Evolutionary conservation across 1,140 invertebrate species (phyloP).

Genomic region (Thaumetopoea pityocampa): DNA sequence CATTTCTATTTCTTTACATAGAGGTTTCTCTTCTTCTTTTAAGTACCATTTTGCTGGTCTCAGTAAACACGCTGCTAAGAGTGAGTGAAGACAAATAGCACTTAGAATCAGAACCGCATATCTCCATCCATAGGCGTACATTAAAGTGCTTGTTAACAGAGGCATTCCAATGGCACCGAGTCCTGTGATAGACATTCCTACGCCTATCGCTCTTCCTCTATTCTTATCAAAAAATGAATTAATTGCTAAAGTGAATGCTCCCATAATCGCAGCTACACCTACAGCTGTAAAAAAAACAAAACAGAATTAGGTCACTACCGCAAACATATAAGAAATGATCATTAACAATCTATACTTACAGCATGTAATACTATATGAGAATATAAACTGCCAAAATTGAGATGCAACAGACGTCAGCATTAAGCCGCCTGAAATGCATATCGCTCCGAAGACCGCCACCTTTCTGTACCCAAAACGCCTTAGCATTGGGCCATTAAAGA

Average conservation of each 20-base stretch:
- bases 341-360: conserved; percentile 72
- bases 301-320: too few species aligned
- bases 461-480: conserved; percentile 77
- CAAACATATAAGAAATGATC: conserved; percentile 6
- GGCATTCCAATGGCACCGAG: conserved; percentile 73
- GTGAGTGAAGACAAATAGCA: conserved; percentile 75
- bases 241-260: conserved; percentile 71
- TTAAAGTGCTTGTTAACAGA: conserved; percentile 65
- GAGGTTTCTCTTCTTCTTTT: conserved; percentile 59
- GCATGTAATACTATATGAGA: conserved; percentile 80
- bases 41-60: conserved; percentile 79
- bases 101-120: conserved; percentile 76
- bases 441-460: conserved; percentile 71
- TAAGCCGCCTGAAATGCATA: conserved; percentile 71
- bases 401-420: conserved; percentile 70
- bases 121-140: conserved; percentile 70
- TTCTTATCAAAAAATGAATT: conserved; percentile 76
- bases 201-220: conserved; percentile 70
- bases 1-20: conserved; percentile 38
- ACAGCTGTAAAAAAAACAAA: conserved; percentile 66
- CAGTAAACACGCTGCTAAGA: conserved; percentile 74
- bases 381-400: conserved; percentile 74
- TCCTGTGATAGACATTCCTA: conserved; percentile 75
- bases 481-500: conserved; percentile 78
- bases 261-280: conserved; percentile 66